phyloP scores from a whole-genome alignment of 2,113 vertebrate species.

The Suricata suricatta region DNA sequence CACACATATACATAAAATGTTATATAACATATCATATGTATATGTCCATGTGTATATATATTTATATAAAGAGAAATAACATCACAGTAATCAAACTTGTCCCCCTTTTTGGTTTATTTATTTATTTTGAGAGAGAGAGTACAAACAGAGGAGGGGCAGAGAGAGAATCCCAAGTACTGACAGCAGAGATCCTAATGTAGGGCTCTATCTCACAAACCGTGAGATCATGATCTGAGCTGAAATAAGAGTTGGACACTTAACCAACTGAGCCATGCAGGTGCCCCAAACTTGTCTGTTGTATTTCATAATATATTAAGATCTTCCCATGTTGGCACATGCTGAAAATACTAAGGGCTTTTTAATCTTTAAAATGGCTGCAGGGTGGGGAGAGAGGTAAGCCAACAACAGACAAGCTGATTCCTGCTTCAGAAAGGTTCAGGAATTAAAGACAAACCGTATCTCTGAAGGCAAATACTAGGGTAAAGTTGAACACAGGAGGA shows the following conservation, averaged over 20 bases:
- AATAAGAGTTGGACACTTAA: no score
- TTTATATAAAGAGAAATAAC: background rate
- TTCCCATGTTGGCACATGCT: background rate
- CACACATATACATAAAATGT: background rate
- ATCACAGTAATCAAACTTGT: slow-evolving; percentile 8
- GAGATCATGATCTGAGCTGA: no score
- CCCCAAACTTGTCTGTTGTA: background rate
- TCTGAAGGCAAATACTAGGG: background rate
- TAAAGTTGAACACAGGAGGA: background rate
- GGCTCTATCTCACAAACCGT: no score
- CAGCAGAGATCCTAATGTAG: no score
- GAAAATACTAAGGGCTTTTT: background rate
- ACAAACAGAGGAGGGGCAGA: no score
- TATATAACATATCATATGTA: background rate
- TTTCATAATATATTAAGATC: background rate
- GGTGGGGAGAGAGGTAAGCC: background rate
- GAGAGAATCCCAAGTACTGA: no score
- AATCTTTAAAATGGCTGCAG: slow-evolving; percentile 35
- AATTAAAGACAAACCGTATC: background rate
- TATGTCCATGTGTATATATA: background rate
- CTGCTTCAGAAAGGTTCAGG: background rate
- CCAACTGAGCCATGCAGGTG: no score
- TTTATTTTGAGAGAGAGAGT: no score
- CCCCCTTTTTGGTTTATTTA: background rate
- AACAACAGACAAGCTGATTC: slow-evolving; percentile 38